A percentile compares a stretch with the other conserved stretches of the same genome.
These are phyloP conservation scores for Acanthococcus lagerstroemiae DNA, from an alignment of 2,888 invertebrate genomes.

Conservation along the genomic window DNA sequence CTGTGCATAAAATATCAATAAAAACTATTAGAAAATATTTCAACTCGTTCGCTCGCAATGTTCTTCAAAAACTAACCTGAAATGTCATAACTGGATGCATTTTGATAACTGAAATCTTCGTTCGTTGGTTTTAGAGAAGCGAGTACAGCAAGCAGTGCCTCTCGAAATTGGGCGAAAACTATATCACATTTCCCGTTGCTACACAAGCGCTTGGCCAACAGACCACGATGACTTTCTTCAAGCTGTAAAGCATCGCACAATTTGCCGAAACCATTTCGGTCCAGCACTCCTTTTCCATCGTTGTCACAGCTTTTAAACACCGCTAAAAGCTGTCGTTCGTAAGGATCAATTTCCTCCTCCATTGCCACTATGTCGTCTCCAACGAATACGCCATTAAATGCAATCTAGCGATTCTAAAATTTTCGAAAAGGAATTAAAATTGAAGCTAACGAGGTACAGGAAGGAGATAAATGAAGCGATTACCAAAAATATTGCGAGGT, in stretches of 20 bases:
- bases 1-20: too few relatives aligned
- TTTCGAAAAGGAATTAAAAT: too few relatives aligned
- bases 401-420: too few relatives aligned
- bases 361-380: neutral
- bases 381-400: neutral
- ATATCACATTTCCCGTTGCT: constrained; percentile 41
- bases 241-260: constrained; percentile 68
- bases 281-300: constrained; percentile 57
- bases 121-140: constrained; percentile 8
- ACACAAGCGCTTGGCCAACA: constrained; percentile 26
- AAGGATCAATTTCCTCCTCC: constrained; percentile 44
- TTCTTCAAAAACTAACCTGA: constrained; percentile 11
- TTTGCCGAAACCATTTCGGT: constrained; percentile 54
- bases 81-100: neutral
- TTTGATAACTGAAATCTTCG: neutral
- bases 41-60: neutral
- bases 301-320: constrained; percentile 71
- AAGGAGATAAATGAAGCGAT: too few relatives aligned
- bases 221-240: constrained; percentile 47
- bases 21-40: too few relatives aligned
- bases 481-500: too few relatives aligned
- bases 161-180: constrained; percentile 64
- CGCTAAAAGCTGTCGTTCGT: constrained; percentile 68
- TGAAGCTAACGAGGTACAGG: too few relatives aligned
- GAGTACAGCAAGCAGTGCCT: constrained; percentile 47